phyloP scores from a whole-genome alignment of 2,113 vertebrate species.

The Psilopsiagon aurifrons region DNA sequence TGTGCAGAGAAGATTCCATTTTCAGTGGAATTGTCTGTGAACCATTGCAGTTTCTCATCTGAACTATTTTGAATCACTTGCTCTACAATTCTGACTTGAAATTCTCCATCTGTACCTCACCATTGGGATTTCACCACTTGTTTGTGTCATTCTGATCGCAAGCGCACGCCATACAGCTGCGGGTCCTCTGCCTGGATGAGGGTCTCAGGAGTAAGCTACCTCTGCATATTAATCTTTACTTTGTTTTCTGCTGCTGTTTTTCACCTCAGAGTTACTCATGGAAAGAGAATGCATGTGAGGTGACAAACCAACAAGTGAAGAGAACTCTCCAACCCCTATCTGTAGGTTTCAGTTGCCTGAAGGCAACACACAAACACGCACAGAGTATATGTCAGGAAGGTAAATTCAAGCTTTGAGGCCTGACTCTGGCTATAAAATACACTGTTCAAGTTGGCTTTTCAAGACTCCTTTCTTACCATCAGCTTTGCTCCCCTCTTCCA shows the following conservation, averaged over 20 bases:
- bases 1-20: neutral
- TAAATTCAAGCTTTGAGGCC: neutral
- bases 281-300: neutral
- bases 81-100: neutral
- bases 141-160: neutral
- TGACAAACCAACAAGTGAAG: neutral
- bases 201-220: neutral
- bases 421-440: neutral
- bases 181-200: neutral
- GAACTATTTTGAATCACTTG: neutral
- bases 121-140: neutral
- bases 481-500: slow-evolving; percentile 87
- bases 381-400: neutral
- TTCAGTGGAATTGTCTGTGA: neutral
- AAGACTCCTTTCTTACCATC: slow-evolving; percentile 78
- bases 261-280: neutral
- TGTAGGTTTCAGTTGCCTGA: neutral
- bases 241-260: neutral
- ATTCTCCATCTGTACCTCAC: neutral
- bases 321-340: neutral
- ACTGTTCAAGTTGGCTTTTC: neutral
- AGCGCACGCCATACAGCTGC: accelerated
- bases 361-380: neutral
- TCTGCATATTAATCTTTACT: neutral
- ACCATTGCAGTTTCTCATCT: neutral